Percentiles rank a stretch among this genome's conserved stretches.
Evolutionary conservation across 2,888 invertebrate genomes (phyloP).

Genomic region (Parnassius smintheus): DNA sequence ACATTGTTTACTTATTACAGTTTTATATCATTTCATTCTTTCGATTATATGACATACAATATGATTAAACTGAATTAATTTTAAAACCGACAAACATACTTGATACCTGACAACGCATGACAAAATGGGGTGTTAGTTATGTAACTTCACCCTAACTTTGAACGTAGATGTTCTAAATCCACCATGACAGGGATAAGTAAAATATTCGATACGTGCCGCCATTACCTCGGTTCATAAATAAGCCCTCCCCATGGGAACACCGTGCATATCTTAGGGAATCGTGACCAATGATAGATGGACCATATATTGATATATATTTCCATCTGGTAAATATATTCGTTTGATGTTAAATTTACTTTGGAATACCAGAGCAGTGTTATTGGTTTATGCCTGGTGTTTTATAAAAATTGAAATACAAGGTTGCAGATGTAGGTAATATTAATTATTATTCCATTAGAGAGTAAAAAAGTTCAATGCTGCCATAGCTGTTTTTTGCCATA

Average conservation of each 20-base stretch:
- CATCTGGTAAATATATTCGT: conserved; percentile 14
- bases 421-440: too few relatives aligned
- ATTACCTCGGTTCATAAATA: conserved; percentile 43
- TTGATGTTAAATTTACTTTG: conserved; percentile 8
- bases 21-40: too few relatives aligned
- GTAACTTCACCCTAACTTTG: conserved; percentile 3
- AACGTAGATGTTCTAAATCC: conserved; percentile 30
- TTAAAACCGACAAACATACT: not conserved
- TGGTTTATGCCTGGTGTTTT: too few relatives aligned
- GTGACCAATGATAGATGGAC: conserved; percentile 42
- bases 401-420: too few relatives aligned
- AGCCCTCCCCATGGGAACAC: conserved; percentile 29
- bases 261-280: conserved; percentile 38
- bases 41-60: too few relatives aligned
- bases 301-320: conserved; percentile 28
- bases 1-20: too few relatives aligned
- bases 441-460: too few relatives aligned
- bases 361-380: not conserved
- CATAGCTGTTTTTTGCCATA: too few relatives aligned
- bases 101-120: conserved; percentile 6
- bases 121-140: conserved; percentile 5
- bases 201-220: conserved; percentile 44
- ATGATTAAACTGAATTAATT: not conserved
- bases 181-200: conserved; percentile 35
- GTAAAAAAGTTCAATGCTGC: too few relatives aligned